Evolutionary conservation across 2,888 invertebrate genomes (phyloP).

Genomic region (Cactoblastis cactorum): DNA sequence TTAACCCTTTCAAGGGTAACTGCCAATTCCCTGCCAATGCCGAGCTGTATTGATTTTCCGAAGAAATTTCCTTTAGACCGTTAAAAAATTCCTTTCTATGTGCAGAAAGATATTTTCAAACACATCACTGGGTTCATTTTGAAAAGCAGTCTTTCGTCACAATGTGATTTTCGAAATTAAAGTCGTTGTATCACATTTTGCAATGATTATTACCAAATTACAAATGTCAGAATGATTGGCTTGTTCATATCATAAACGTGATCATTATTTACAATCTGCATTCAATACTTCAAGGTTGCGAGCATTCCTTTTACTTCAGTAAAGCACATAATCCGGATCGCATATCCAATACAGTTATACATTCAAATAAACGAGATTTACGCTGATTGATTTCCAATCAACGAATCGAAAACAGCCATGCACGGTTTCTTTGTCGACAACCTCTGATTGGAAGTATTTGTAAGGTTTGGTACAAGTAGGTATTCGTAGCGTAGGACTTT

Average conservation of each 20-base stretch:
- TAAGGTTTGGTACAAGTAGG: too few species aligned
- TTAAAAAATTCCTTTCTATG: neutral
- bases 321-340: neutral
- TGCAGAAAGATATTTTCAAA: neutral
- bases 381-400: neutral
- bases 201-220: neutral
- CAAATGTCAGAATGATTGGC: neutral
- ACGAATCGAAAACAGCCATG: too few species aligned
- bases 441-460: too few species aligned
- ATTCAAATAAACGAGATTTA: neutral
- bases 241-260: neutral
- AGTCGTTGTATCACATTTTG: neutral
- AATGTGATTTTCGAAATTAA: neutral
- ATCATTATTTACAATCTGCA: neutral
- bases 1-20: neutral
- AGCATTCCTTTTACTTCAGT: neutral
- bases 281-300: neutral
- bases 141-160: neutral
- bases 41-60: neutral
- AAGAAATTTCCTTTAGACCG: neutral
- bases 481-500: too few species aligned
- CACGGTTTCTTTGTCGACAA: too few species aligned
- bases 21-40: neutral
- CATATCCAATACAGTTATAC: neutral
- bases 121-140: neutral